Evolutionary conservation across 2,888 invertebrate species (phyloP).

Genomic region (Sesia bembeciformis): DNA sequence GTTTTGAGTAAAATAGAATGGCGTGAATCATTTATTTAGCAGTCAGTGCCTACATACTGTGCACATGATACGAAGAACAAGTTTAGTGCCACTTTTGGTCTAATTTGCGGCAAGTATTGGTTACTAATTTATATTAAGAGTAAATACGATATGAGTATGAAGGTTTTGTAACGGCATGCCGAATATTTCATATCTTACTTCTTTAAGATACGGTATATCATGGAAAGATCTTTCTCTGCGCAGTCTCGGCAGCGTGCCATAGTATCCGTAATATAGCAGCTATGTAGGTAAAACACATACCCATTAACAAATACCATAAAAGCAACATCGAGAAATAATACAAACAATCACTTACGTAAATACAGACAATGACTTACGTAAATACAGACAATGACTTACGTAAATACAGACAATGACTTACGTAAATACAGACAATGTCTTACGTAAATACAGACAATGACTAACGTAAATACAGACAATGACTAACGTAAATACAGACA

Average conservation of each 20-base stretch:
- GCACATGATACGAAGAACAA: conserved; percentile 7
- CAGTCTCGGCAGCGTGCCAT: conserved; percentile 82
- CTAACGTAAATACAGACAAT: too few species aligned
- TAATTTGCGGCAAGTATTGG: conserved; percentile 13
- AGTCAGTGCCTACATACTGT: conserved; percentile 7
- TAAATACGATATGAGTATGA: neutral
- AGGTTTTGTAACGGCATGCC: conserved; percentile 30
- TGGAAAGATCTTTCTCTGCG: conserved; percentile 86
- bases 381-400: too few species aligned
- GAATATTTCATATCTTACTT: conserved; percentile 74
- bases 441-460: too few species aligned
- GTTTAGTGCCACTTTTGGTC: conserved; percentile 1
- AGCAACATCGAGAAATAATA: neutral
- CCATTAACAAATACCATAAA: conserved; percentile 16
- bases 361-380: too few species aligned
- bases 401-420: too few species aligned
- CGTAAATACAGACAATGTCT: too few species aligned
- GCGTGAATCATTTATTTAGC: conserved; percentile 11
- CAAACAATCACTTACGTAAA: too few species aligned
- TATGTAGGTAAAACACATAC: conserved; percentile 56
- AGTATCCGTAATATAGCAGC: conserved; percentile 81
- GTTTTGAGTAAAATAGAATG: conserved; percentile 4
- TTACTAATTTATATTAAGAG: neutral
- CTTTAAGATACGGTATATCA: conserved; percentile 84
- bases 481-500: too few species aligned